phyloP scores from a whole-genome alignment of 35 echinoderm and acorn worm species.

The Lytechinus variegatus region DNA sequence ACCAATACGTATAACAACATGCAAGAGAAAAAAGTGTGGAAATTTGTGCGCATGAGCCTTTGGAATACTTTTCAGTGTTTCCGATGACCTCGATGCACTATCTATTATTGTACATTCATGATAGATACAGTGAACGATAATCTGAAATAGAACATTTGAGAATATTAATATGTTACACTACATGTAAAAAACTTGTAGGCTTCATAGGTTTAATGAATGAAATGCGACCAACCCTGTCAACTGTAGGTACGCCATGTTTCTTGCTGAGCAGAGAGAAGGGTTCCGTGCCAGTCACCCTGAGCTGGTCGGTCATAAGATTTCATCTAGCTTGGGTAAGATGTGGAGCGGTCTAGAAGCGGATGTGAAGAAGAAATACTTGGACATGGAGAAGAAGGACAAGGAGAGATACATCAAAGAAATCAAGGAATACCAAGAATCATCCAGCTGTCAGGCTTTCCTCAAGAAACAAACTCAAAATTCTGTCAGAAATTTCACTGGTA shows the following conservation, averaged over 20 bases:
- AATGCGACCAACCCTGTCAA: neutral
- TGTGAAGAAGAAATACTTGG: conserved; percentile 18
- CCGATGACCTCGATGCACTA: too few species aligned
- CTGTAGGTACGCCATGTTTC: conserved; percentile 17
- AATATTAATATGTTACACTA: too few species aligned
- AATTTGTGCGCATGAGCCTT: too few species aligned
- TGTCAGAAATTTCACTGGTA: neutral
- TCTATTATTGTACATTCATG: too few species aligned
- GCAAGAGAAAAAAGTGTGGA: too few species aligned
- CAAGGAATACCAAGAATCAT: conserved; percentile 29
- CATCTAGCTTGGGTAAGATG: neutral
- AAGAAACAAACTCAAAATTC: conserved; percentile 16
- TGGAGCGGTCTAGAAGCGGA: neutral
- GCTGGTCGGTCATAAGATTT: neutral
- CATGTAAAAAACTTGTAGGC: too few species aligned
- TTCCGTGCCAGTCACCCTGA: neutral
- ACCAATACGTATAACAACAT: too few species aligned
- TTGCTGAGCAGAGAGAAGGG: neutral
- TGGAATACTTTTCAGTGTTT: too few species aligned
- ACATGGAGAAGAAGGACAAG: conserved; percentile 27
- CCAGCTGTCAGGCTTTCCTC: conserved; percentile 28
- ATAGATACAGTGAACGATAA: too few species aligned
- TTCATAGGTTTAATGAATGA: too few species aligned
- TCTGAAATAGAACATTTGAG: too few species aligned
- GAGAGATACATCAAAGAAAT: conserved; percentile 27